Conservation (phyloP, 1,140 invertebrate genomes). For the Cydia fagiglandana region DNA sequence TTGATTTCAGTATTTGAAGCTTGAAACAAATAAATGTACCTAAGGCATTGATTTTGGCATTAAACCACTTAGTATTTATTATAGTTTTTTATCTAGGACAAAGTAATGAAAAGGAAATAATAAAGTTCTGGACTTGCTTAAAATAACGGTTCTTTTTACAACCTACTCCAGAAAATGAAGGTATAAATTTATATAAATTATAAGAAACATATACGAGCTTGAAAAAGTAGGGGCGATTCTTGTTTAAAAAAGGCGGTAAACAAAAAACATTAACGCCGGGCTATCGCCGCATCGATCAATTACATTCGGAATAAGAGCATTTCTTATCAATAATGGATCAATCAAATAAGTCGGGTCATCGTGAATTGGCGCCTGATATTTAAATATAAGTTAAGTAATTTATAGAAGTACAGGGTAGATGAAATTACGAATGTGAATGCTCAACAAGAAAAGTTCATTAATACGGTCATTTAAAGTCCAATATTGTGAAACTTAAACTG, state of each 20-base stretch:
- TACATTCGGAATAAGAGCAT: constrained; percentile 73
- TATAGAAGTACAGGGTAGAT: no score
- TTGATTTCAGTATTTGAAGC: not conserved
- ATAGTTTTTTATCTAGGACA: no score
- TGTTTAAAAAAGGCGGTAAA: constrained; percentile 43
- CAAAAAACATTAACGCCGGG: constrained; percentile 62
- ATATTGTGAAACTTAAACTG: no score
- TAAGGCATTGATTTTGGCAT: not conserved
- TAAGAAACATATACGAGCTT: not conserved
- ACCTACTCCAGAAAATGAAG: not conserved
- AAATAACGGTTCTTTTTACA: no score
- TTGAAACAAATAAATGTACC: not conserved
- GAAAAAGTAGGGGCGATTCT: not conserved
- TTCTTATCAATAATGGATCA: constrained; percentile 75
- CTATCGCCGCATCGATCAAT: constrained; percentile 69
- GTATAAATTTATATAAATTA: not conserved
- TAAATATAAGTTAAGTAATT: not conserved
- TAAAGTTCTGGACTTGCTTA: no score
- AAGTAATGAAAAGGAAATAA: no score
- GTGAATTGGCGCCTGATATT: constrained; percentile 35
- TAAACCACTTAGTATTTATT: no score
- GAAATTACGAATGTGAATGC: no score
- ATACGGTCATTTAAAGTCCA: no score
- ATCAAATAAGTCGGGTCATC: constrained; percentile 48
- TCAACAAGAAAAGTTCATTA: no score